These are phyloP conservation scores for Mythimna impura DNA, from an alignment of 2,888 invertebrate genomes.

Conservation along the genomic window DNA sequence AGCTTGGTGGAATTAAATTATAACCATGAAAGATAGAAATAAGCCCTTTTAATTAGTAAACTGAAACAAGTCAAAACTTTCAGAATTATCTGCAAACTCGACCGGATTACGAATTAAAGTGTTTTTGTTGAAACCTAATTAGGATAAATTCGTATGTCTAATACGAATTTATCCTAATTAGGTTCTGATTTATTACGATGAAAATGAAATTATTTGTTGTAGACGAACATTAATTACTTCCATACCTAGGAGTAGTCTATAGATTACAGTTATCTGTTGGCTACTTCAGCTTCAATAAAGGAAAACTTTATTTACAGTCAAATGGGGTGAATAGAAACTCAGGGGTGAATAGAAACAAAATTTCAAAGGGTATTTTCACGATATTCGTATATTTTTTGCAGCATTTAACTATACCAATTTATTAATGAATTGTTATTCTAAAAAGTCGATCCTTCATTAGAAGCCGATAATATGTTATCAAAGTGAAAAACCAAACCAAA, in stretches of 20 bases:
- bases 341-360: too few species aligned
- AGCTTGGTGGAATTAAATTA: constrained; percentile 14
- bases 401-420: too few species aligned
- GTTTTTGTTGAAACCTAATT: constrained; percentile 51
- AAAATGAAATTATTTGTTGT: constrained; percentile 23
- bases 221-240: constrained; percentile 12
- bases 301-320: too few species aligned
- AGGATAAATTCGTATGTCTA: constrained; percentile 40
- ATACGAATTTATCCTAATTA: too few species aligned
- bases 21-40: constrained; percentile 30
- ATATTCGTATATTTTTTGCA: too few species aligned
- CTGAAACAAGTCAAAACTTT: constrained; percentile 44
- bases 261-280: not conserved
- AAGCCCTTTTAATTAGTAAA: constrained; percentile 45
- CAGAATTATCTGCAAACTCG: constrained; percentile 51
- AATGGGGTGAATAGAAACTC: too few species aligned
- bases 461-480: too few species aligned
- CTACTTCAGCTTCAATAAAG: too few species aligned
- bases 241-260: not conserved
- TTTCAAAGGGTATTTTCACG: too few species aligned
- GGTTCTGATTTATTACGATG: constrained; percentile 28
- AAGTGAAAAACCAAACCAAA: too few species aligned
- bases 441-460: too few species aligned
- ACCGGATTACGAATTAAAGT: constrained; percentile 44
- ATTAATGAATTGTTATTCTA: too few species aligned